These are phyloP conservation scores for Panulirus ornatus DNA, from an alignment of 1,140 invertebrate species.

Conservation along the genomic window DNA sequence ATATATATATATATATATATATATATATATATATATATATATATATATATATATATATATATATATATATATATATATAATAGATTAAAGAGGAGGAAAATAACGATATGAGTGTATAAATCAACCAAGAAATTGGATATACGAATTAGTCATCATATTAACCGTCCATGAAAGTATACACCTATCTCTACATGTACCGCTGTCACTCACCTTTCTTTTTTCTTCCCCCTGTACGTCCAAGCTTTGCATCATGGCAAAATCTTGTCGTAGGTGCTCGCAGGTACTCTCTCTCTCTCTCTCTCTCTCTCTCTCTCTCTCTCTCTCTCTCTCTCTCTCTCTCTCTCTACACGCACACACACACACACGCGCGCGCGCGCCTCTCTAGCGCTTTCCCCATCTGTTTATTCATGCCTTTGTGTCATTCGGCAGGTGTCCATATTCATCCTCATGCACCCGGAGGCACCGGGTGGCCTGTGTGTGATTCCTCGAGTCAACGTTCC, in stretches of 20 bases:
- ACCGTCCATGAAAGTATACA: background rate
- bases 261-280: no score
- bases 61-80: background rate
- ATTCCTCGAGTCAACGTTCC: no score
- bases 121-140: background rate
- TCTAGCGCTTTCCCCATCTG: no score
- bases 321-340: no score
- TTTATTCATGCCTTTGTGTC: no score
- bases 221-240: background rate
- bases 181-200: background rate
- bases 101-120: background rate
- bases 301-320: background rate
- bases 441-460: no score
- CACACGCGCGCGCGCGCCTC: no score
- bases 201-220: background rate
- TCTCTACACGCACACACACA: background rate
- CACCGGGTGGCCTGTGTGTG: no score
- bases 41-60: background rate
- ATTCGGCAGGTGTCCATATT: no score
- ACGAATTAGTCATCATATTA: background rate
- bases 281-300: background rate
- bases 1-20: background rate
- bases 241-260: background rate
- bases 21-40: background rate
- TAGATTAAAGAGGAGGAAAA: background rate